phyloP scores from a whole-genome alignment of 2,113 vertebrate species.

The Crotalus helleri region DNA sequence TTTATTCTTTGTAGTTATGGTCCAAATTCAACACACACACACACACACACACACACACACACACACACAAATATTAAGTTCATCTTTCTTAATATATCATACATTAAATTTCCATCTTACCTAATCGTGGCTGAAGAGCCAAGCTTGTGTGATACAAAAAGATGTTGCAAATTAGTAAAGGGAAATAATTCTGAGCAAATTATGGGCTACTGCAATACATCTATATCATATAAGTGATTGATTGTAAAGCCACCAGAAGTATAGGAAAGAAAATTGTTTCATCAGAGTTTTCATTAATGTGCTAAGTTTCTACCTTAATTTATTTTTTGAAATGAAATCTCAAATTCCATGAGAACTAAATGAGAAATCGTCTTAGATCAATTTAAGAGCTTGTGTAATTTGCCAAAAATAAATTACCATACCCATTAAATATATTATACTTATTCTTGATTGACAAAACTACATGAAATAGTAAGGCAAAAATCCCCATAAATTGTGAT shows the following conservation, averaged over 20 bases:
- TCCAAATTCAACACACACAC: not conserved
- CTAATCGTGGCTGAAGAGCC: conserved; percentile 3
- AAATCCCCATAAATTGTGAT: not conserved
- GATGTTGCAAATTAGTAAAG: conserved; percentile 16
- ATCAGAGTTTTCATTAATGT: conserved; percentile 19
- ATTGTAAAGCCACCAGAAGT: conserved; percentile 15
- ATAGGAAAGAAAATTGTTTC: conserved; percentile 19
- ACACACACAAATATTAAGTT: not conserved
- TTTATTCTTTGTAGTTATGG: not conserved
- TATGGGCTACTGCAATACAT: conserved; percentile 17
- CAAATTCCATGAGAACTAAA: conserved; percentile 9
- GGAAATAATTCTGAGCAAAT: conserved; percentile 17
- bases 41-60: not conserved
- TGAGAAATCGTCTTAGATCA: conserved; percentile 6
- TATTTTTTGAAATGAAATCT: conserved; percentile 9
- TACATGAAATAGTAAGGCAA: not conserved
- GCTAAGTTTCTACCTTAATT: not conserved
- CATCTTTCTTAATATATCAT: not conserved
- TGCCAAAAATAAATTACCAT: conserved; percentile 1
- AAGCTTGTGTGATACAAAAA: conserved; percentile 5
- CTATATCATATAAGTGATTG: conserved; percentile 21
- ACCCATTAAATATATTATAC: not conserved
- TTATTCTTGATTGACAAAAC: not conserved
- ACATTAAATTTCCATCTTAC: conserved; percentile 1
- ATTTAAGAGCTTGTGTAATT: not conserved